A percentile compares a stretch with the other conserved stretches of the same genome.
Conservation (phyloP, 2,888 invertebrate species). For the Agrotis puta region DNA sequence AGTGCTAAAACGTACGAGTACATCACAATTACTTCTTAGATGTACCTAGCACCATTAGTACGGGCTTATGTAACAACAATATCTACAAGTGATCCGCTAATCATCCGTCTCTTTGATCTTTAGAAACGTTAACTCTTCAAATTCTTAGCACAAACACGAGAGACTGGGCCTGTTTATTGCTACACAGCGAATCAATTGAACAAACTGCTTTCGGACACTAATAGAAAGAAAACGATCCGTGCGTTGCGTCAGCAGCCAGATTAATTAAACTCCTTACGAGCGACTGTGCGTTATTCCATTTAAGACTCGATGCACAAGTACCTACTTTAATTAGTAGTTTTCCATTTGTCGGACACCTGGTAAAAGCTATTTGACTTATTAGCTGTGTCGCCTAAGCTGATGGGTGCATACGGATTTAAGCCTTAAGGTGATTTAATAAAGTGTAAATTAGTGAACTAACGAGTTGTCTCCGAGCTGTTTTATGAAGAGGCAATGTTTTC, state of each 20-base stretch:
- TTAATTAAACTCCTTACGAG: constrained; percentile 88
- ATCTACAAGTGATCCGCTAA: constrained; percentile 85
- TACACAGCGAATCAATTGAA: constrained; percentile 85
- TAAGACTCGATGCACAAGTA: constrained; percentile 80
- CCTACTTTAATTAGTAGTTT: constrained; percentile 88
- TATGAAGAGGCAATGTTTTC: constrained; percentile 81
- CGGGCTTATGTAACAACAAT: constrained; percentile 84
- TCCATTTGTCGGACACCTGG: constrained; percentile 87
- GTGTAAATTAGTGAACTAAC: constrained; percentile 69
- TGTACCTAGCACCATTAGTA: constrained; percentile 80
- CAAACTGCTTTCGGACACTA: constrained; percentile 84
- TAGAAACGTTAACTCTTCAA: constrained; percentile 85
- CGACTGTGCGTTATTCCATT: constrained; percentile 82
- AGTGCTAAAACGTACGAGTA: constrained; percentile 80
- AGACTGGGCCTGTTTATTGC: constrained; percentile 81
- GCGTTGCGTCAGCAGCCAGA: constrained; percentile 83
- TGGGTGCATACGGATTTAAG: constrained; percentile 69
- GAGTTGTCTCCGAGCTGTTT: constrained; percentile 72
- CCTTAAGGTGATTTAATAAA: constrained; percentile 74
- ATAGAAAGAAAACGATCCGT: constrained; percentile 84
- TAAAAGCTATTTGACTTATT: constrained; percentile 86
- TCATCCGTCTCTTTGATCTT: constrained; percentile 79
- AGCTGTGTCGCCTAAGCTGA: constrained; percentile 74
- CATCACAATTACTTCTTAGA: constrained; percentile 81
- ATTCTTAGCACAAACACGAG: constrained; percentile 85